A percentile compares a stretch with the other conserved stretches of the same genome.
Evolutionary conservation across 1,140 invertebrate species (phyloP).

Genomic region (Lepidurus packardi): DNA sequence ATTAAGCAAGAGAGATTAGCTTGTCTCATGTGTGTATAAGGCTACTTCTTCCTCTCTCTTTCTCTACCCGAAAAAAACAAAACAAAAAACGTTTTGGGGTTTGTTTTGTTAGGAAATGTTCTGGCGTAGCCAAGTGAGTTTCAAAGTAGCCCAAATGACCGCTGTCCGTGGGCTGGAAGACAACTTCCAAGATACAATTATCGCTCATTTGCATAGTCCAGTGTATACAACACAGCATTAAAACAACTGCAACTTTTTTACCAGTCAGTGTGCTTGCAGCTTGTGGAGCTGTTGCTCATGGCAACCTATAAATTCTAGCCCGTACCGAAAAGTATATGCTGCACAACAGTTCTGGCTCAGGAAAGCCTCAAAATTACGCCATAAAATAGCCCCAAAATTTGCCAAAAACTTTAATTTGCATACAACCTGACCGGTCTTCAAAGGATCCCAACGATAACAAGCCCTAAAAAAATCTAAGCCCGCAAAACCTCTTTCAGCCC

Average conservation of each 20-base stretch:
- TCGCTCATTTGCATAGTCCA: constrained; percentile 5
- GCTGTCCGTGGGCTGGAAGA: constrained; percentile 13
- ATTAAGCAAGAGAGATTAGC: neutral
- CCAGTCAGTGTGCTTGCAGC: neutral
- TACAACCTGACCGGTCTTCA: neutral
- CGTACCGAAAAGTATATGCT: neutral
- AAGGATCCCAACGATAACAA: neutral
- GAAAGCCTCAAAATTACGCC: constrained; percentile 9
- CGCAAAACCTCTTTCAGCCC: neutral
- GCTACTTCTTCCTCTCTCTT: no score
- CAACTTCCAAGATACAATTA: constrained; percentile 13
- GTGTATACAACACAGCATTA: constrained; percentile 1
- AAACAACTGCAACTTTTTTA: neutral
- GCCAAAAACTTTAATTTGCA: constrained; percentile 8
- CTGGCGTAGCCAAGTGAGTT: neutral
- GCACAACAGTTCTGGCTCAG: constrained; percentile 8
- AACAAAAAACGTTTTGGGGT: neutral
- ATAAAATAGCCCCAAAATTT: constrained; percentile 20
- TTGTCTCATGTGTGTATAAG: neutral
- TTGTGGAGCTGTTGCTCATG: constrained; percentile 10
- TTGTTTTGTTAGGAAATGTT: neutral
- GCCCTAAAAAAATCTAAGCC: neutral
- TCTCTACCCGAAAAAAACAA: no score
- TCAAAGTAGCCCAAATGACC: constrained; percentile 16
- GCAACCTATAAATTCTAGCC: constrained; percentile 13